Evolutionary conservation across 2,888 invertebrate species (phyloP).

Genomic region (Euspilapteryx auroguttella): DNA sequence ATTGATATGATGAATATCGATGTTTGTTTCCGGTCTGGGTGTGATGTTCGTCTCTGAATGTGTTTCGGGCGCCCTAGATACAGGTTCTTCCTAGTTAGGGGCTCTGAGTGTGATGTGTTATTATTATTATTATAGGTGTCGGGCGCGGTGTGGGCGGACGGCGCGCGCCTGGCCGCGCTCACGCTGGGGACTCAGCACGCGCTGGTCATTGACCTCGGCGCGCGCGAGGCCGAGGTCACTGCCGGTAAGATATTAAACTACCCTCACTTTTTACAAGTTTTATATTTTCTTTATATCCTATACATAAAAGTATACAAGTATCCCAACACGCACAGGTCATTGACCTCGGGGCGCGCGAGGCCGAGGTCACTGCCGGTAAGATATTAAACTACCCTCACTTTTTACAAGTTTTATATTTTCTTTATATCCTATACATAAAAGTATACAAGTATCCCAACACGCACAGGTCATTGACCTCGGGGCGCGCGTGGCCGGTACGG

Average conservation of each 20-base stretch:
- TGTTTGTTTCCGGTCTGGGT: no score
- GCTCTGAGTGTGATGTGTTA: no score
- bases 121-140: no score
- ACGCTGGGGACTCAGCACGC: constrained; percentile 77
- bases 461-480: constrained; percentile 89
- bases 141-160: constrained; percentile 80
- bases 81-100: no score
- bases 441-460: constrained; percentile 66
- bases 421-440: neutral
- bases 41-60: no score
- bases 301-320: constrained; percentile 43
- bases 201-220: constrained; percentile 87
- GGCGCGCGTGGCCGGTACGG: constrained; percentile 80
- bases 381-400: no score
- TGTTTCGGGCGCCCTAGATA: no score
- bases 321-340: constrained; percentile 76
- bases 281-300: neutral
- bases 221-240: constrained; percentile 71
- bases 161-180: constrained; percentile 80
- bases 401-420: neutral
- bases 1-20: no score
- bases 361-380: constrained; percentile 51
- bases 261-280: no score
- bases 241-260: no score
- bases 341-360: constrained; percentile 86